These are phyloP conservation scores for Penelope pileata DNA, from an alignment of 2,113 vertebrate species.

Conservation along the genomic window DNA sequence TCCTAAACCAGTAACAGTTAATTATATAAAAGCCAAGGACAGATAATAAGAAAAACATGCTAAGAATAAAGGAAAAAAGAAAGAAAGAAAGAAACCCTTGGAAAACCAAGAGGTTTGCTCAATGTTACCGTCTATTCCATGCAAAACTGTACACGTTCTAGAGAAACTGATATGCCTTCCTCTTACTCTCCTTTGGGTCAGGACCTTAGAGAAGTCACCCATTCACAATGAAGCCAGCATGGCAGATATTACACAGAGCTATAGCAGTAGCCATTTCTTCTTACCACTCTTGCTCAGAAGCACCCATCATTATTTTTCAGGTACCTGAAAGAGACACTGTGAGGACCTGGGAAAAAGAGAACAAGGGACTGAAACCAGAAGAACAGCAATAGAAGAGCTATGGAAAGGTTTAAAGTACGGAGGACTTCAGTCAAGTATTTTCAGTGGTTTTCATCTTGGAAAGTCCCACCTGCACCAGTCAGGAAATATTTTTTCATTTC, in stretches of 20 bases:
- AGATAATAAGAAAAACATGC: slow-evolving; percentile 34
- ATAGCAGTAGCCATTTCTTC: neutral
- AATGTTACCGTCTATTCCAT: neutral
- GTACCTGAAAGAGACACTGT: neutral
- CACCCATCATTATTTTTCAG: neutral
- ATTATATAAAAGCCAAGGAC: slow-evolving; percentile 43
- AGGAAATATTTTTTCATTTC: neutral
- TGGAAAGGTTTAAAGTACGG: neutral
- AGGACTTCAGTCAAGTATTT: neutral
- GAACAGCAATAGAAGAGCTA: neutral
- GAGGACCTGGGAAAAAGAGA: neutral
- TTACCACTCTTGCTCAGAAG: neutral
- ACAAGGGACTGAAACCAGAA: neutral
- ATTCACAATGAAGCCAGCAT: neutral
- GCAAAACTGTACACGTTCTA: slow-evolving; percentile 18
- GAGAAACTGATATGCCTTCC: slow-evolving; percentile 24
- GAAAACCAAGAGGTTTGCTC: slow-evolving; percentile 26
- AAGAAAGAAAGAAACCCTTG: slow-evolving; percentile 12
- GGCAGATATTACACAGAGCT: neutral
- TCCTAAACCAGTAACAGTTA: slow-evolving; percentile 41
- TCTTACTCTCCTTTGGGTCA: neutral
- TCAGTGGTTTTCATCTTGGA: neutral
- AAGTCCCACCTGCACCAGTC: neutral
- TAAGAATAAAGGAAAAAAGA: slow-evolving; percentile 17
- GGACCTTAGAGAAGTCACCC: neutral